Evolutionary conservation across 2,888 invertebrate species (phyloP), one percentile per base, ranked within the genome.

Genomic region (Copidosoma aretas): DNA sequence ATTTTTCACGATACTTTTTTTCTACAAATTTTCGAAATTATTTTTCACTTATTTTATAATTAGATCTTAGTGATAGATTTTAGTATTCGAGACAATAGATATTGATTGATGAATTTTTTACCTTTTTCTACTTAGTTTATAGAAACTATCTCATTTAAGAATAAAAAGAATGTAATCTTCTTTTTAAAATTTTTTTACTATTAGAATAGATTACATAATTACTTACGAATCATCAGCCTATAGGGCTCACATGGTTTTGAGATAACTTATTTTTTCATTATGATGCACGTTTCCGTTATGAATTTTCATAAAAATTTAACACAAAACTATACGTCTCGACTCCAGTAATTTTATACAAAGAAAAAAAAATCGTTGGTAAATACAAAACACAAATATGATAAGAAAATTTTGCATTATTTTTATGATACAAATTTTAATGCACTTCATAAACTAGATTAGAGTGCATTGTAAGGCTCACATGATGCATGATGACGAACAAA

Each of bases 21-120:
- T 32, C 32, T 32, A 32, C 58, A 39, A 70, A 53, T 65, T 39
- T 57, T 67, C 15, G 12, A 60, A 21, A 65, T 32, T 66, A 64
- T 56, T 14, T 43, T 53, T 32, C 67, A 46, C 59, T 53, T 63
- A 41, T 41, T 59, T 61, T 68, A 52, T 41, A 63, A 63, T 32
- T 71, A 71, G 68, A 63, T 57, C 66, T 53, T 71, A 71, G 67
- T 54, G 24, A 8, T 32, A 62, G 60, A 43, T 71, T 67, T 67
- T 51, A 52, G 56, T 2, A 25, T 60, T 12, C 14, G 21, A 17
- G 32, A 41, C 22, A 60, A n/a, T 54, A 21, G 39, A 64, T 12
- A 46, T 17, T 46, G 43, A 46, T 46, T 3, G 14, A 46, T 46
- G 15, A 14, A 46, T 46, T 46, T 46, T 46, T 17, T 46, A 46